A percentile compares a stretch with the other conserved stretches of the same genome.
These are phyloP conservation scores for Theretra japonica DNA, from an alignment of 2,888 invertebrate genomes.

Conservation along the genomic window DNA sequence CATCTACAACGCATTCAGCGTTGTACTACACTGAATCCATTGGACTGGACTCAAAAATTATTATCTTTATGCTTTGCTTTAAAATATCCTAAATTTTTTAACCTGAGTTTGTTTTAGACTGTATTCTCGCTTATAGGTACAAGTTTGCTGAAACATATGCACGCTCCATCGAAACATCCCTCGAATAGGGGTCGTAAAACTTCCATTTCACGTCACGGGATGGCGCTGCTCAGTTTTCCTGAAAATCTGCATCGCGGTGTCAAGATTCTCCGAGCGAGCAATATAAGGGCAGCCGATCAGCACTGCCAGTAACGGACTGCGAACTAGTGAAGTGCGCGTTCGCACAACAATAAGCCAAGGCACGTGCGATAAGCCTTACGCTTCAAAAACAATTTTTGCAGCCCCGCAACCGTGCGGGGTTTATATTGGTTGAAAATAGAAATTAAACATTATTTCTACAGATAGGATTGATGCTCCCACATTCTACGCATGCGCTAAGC, in stretches of 20 bases:
- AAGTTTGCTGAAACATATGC: no score
- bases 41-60: no score
- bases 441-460: no score
- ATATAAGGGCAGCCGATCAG: not conserved
- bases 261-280: not conserved
- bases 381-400: not conserved
- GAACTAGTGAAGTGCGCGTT: not conserved
- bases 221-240: not conserved
- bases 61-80: no score
- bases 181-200: not conserved
- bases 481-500: no score
- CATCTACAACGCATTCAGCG: no score
- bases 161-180: no score
- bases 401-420: conserved; percentile 5
- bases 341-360: not conserved
- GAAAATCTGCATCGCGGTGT: not conserved
- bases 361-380: not conserved
- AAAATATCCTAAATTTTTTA: no score
- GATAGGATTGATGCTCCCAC: no score
- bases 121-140: no score
- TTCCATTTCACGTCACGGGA: conserved; percentile 3
- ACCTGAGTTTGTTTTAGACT: no score
- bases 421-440: not conserved
- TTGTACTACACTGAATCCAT: no score
- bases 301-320: not conserved